These are phyloP conservation scores for Characodon lateralis DNA, from an alignment of 2,797 vertebrate species.

Conservation along the genomic window DNA sequence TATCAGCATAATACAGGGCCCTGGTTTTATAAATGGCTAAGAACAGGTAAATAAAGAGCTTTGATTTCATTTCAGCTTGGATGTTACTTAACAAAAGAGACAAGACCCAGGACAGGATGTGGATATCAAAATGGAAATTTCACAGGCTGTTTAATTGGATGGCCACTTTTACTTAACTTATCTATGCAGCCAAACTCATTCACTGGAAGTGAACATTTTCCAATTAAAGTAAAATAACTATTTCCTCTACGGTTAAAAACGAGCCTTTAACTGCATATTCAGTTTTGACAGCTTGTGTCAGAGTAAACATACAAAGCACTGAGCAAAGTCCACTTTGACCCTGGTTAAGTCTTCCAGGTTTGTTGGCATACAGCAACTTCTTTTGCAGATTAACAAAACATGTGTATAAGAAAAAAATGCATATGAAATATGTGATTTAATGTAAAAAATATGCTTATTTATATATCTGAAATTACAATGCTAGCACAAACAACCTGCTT, in stretches of 20 bases:
- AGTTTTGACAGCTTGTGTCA: conserved; percentile 55
- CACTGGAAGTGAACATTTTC: conserved; percentile 80
- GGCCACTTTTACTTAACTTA: conserved; percentile 82
- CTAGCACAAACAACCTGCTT: conserved; percentile 51
- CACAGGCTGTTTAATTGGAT: conserved; percentile 83
- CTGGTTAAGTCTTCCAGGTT: conserved; percentile 42
- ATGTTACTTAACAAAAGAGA: conserved; percentile 82
- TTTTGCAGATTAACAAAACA: conserved; percentile 42
- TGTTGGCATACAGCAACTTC: conserved; percentile 13
- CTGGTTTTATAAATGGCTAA: conserved; percentile 71
- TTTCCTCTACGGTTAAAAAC: conserved; percentile 70
- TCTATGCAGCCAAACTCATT: conserved; percentile 75
- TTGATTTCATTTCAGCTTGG: conserved; percentile 83
- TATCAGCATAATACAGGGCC: conserved; percentile 80
- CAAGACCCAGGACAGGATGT: conserved; percentile 73
- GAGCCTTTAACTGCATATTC: conserved; percentile 57
- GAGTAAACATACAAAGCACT: conserved; percentile 69
- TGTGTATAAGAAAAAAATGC: conserved; percentile 42
- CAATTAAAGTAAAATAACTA: conserved; percentile 74
- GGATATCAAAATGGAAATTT: conserved; percentile 78
- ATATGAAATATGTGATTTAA: conserved; percentile 46
- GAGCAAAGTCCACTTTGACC: conserved; percentile 44
- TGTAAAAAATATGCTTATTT: conserved; percentile 70
- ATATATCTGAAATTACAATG: conserved; percentile 49
- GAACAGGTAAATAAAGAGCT: conserved; percentile 83